Evolutionary conservation across 2,113 vertebrate genomes (phyloP).

Genomic region (Carlito syrichta): DNA sequence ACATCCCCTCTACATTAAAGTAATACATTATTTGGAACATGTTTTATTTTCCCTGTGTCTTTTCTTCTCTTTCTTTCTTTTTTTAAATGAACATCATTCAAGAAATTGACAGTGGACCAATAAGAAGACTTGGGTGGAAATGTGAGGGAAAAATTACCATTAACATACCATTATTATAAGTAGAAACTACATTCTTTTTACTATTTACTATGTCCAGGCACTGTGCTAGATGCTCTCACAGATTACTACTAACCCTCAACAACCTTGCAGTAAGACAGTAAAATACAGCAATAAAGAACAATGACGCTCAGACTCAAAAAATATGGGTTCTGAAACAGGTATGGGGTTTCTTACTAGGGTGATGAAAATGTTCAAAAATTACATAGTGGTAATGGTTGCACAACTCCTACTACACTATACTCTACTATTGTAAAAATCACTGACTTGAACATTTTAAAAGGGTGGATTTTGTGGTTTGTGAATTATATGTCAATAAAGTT

Average conservation of each 20-base stretch:
- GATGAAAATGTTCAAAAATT: not conserved
- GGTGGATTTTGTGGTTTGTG: not conserved
- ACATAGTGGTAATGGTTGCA: not conserved
- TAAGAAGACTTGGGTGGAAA: constrained; percentile 8
- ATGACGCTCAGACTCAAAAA: not conserved
- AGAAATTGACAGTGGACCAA: not conserved
- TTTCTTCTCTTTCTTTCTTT: constrained; percentile 46
- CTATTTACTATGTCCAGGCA: not conserved
- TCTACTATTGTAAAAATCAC: not conserved
- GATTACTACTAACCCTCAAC: not conserved
- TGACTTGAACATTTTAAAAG: not conserved
- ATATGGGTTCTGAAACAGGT: not conserved
- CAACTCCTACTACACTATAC: not conserved
- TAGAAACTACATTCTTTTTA: not conserved
- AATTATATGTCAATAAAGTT: not conserved
- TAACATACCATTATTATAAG: not conserved
- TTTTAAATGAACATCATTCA: constrained; percentile 24
- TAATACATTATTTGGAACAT: not conserved
- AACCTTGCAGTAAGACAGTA: not conserved
- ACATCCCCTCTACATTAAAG: not conserved
- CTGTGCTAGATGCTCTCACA: not conserved
- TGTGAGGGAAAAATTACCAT: not conserved
- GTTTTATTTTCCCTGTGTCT: constrained; percentile 7
- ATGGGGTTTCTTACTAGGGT: not conserved
- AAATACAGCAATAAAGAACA: not conserved